Percentiles rank a stretch among this genome's conserved stretches.
Evolutionary conservation across 2,888 invertebrate genomes (phyloP).

Genomic region (Odontothrips loti): DNA sequence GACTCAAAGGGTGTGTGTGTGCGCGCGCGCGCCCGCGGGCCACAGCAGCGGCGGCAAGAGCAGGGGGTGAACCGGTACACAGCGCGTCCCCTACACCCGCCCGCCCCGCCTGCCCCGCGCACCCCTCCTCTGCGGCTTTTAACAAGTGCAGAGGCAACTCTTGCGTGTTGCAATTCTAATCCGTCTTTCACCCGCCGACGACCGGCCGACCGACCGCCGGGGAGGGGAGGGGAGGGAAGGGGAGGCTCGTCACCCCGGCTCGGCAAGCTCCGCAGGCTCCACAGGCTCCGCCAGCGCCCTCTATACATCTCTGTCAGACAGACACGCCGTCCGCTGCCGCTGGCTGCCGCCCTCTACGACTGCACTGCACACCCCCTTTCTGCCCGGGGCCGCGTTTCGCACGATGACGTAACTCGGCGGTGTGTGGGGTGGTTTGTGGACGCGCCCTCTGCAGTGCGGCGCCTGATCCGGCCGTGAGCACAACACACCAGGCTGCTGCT

Average conservation of each 20-base stretch:
- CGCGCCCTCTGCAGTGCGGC: not conserved
- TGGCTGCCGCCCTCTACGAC: not conserved
- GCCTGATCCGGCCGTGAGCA: not conserved
- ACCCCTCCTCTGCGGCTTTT: constrained; percentile 10
- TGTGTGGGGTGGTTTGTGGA: not conserved
- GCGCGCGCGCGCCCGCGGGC: not conserved
- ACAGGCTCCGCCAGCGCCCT: not conserved
- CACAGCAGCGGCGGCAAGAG: too few species aligned
- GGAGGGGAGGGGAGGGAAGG: not conserved
- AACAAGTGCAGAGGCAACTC: constrained; percentile 12
- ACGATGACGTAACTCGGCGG: not conserved
- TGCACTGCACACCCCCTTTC: too few species aligned
- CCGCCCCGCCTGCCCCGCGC: not conserved
- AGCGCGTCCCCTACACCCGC: not conserved
- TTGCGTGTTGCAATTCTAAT: constrained; percentile 25
- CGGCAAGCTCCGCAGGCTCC: not conserved
- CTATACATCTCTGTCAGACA: constrained; percentile 11
- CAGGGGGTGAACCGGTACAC: too few species aligned
- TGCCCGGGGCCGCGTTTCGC: too few species aligned
- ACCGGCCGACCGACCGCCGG: not conserved
- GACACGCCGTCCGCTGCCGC: not conserved
- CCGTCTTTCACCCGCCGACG: constrained; percentile 1
- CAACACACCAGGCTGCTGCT: too few species aligned
- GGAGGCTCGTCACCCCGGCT: too few species aligned
- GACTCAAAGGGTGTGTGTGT: not conserved